These are phyloP conservation scores for Ranitomeya variabilis DNA, from an alignment of 2,113 vertebrate species.

Conservation along the genomic window DNA sequence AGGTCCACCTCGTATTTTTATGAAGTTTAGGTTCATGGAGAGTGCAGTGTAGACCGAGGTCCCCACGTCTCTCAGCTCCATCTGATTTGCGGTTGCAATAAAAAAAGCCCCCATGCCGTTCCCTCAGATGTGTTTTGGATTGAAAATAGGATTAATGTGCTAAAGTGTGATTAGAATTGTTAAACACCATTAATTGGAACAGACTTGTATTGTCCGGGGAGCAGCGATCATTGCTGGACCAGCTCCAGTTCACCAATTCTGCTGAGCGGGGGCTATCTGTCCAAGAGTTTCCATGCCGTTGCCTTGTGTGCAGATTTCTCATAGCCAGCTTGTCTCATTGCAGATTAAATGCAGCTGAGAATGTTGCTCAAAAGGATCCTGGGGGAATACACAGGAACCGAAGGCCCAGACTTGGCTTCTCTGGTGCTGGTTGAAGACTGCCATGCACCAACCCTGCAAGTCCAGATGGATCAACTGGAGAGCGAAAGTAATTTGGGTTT, in stretches of 20 bases:
- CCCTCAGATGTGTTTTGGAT: conserved; percentile 93
- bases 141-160: conserved; percentile 99
- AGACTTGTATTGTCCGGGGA: conserved; percentile 86
- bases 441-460: conserved; percentile 81
- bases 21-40: conserved; percentile 95
- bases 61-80: conserved; percentile 88
- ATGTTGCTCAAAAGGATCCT: conserved; percentile 90
- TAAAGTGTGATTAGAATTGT: conserved; percentile 99
- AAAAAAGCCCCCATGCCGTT: conserved; percentile 86
- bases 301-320: conserved; percentile 83
- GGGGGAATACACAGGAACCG: conserved; percentile 97
- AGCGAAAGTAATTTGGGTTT: conserved; percentile 87
- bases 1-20: conserved; percentile 83
- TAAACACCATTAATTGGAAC: conserved; percentile 99
- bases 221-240: conserved; percentile 78
- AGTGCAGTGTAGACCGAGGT: conserved; percentile 86
- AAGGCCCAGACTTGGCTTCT: conserved; percentile 88
- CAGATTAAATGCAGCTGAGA: conserved; percentile 99
- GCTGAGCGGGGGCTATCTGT: conserved; percentile 86
- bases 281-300: conserved; percentile 83
- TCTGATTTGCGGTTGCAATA: conserved; percentile 95
- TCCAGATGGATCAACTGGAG: conserved; percentile 93
- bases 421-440: conserved; percentile 85
- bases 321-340: conserved; percentile 98
- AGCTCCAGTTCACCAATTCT: conserved; percentile 85